Evolutionary conservation across 2,888 invertebrate genomes (phyloP), one percentile per base, ranked within the genome.

Genomic region (Archips xylosteana): DNA sequence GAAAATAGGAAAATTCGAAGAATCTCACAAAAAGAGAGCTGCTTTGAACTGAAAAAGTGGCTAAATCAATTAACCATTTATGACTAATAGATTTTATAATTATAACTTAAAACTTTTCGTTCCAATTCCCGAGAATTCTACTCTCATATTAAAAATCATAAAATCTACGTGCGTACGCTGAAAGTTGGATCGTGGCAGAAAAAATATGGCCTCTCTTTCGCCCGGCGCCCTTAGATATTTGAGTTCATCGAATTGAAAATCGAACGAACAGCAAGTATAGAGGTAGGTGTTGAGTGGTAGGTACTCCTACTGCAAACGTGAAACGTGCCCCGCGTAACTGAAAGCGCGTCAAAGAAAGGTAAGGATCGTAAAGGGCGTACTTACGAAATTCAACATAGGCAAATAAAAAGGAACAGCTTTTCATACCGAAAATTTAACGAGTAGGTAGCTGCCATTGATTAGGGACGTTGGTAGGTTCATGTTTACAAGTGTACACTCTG

Each of bases 301-400:
- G n/a, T n/a, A 0, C n/a, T 68, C 63, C 23, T 63, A 45, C 59
- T 60, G 65, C 15, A 47, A 69, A 45, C 60, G 60, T 54, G 65
- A 54, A 54, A 70, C 74, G 74, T 74, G 74, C 69, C 54, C 49
- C 12, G 70, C 60, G 34, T 69, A 42, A n/a, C 54, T 36, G 65
- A 74, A 59, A 23, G 60, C 57, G 42, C 39, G 64, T 49, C 57
- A 54, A 47, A 54, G 74, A 65, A 70, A 74, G 65, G 70, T 74
- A 60, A 67, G 60, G 61, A 36, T 61, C 60, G 65, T 74, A 65
- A 74, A 70, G 68, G 63, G 60, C 65, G 65, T 74, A 74, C 60
- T 70, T 70, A 65, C 70, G 42, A 59, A 69, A 64, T 69, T 69
- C 73, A 54, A 74, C 70, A 61, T 54, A 70, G 63, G 65, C 51